These are phyloP conservation scores for Sebastes paucispinis DNA, from an alignment of 2,797 vertebrate genomes.

Conservation along the genomic window DNA sequence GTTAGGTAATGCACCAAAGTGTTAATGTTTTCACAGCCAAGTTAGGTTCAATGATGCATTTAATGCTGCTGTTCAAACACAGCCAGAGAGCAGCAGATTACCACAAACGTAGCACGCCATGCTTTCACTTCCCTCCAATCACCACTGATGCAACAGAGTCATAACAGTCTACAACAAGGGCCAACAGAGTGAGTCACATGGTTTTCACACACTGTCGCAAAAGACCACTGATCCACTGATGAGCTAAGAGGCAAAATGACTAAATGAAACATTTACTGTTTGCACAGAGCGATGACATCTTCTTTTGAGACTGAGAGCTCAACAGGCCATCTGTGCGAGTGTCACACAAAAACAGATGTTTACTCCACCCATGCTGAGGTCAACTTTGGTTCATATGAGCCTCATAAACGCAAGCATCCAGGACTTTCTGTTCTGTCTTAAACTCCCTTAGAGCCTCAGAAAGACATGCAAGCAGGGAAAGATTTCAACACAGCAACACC, in stretches of 20 bases:
- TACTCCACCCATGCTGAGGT: constrained; percentile 69
- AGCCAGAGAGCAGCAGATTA: background rate
- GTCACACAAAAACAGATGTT: constrained; percentile 67
- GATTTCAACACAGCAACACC: constrained; percentile 15
- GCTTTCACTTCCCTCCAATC: constrained; percentile 38
- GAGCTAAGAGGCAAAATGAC: constrained; percentile 9
- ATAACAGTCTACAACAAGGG: background rate
- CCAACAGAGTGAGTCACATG: constrained; percentile 30
- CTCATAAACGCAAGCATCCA: constrained; percentile 33
- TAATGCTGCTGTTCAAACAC: background rate
- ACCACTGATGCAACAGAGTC: constrained; percentile 33
- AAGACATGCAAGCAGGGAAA: constrained; percentile 24
- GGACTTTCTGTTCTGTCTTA: background rate
- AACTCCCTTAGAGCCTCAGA: constrained; percentile 19
- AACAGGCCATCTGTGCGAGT: constrained; percentile 33
- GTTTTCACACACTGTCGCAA: constrained; percentile 7
- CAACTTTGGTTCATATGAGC: constrained; percentile 23
- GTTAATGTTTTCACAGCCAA: background rate
- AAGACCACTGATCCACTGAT: background rate
- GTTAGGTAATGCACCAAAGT: background rate
- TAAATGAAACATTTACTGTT: constrained; percentile 37
- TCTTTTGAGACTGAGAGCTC: constrained; percentile 28
- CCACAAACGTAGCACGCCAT: background rate
- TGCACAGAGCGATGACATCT: constrained; percentile 36
- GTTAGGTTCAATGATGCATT: background rate